Conservation (phyloP, 1,140 invertebrate genomes). For the Centruroides sculpturatus region DNA sequence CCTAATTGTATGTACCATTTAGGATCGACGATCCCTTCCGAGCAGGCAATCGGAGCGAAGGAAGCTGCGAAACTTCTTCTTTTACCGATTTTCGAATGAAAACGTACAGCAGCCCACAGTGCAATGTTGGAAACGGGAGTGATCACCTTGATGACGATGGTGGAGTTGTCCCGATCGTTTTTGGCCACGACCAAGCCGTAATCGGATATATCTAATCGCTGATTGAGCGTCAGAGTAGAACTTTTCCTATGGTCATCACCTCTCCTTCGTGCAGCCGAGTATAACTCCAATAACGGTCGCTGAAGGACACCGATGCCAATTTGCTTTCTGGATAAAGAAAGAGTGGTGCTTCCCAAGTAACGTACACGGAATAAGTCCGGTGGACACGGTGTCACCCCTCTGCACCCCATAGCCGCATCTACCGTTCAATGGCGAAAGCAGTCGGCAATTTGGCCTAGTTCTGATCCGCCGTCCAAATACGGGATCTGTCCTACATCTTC, state of each 20-base stretch:
- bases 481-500: too few relatives aligned
- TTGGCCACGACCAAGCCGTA: slow-evolving; percentile 19
- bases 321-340: too few relatives aligned
- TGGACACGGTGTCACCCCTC: too few relatives aligned
- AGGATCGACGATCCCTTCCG: slow-evolving; percentile 15
- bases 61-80: slow-evolving; percentile 15
- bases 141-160: slow-evolving; percentile 19
- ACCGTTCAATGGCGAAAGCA: too few relatives aligned
- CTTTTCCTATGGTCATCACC: slow-evolving; percentile 2
- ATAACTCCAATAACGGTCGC: slow-evolving; percentile 16
- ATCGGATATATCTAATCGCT: slow-evolving; percentile 11
- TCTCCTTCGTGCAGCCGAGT: slow-evolving; percentile 10
- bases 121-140: slow-evolving; percentile 19
- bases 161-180: background rate
- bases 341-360: too few relatives aligned
- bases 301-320: slow-evolving; percentile 6
- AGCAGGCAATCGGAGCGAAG: slow-evolving; percentile 19
- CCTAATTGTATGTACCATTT: slow-evolving; percentile 3
- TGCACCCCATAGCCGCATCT: too few relatives aligned
- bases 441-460: too few relatives aligned
- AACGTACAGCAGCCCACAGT: slow-evolving; percentile 18
- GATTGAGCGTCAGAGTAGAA: slow-evolving; percentile 8
- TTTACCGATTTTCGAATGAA: slow-evolving; percentile 10
- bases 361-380: too few relatives aligned
- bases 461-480: too few relatives aligned